Percentiles rank a stretch among this genome's conserved stretches.
phyloP scores from a whole-genome alignment of 2,888 invertebrate species.

The Elegia similella region DNA sequence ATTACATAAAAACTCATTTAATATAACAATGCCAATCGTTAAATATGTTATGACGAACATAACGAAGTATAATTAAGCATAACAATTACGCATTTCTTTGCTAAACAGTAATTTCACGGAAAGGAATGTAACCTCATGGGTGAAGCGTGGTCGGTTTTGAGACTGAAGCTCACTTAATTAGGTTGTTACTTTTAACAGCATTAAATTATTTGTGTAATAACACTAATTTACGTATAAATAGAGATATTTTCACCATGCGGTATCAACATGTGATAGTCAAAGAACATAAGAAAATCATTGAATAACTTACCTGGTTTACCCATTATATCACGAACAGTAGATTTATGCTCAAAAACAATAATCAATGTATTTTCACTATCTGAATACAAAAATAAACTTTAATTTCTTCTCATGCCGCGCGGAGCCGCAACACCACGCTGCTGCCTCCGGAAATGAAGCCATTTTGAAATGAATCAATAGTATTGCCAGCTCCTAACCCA shows the following conservation, averaged over 20 bases:
- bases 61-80: too few species aligned
- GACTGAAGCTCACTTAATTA: too few species aligned
- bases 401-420: slow-evolving; percentile 53
- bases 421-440: slow-evolving; percentile 57
- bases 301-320: slow-evolving; percentile 68
- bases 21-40: too few species aligned
- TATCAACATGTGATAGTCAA: slow-evolving; percentile 26
- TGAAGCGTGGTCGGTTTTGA: too few species aligned
- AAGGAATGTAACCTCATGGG: too few species aligned
- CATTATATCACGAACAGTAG: slow-evolving; percentile 43
- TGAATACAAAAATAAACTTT: slow-evolving; percentile 58
- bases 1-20: too few species aligned
- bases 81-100: too few species aligned
- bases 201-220: background rate
- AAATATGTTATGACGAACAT: too few species aligned
- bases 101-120: too few species aligned
- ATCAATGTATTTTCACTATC: slow-evolving; percentile 40
- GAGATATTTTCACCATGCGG: slow-evolving; percentile 41
- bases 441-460: slow-evolving; percentile 64
- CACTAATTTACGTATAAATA: slow-evolving; percentile 19
- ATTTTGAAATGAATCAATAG: slow-evolving; percentile 44
- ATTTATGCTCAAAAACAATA: slow-evolving; percentile 21
- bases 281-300: slow-evolving; percentile 12
- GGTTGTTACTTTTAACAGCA: too few species aligned
- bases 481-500: slow-evolving; percentile 21